A percentile compares a stretch with the other conserved stretches of the same genome.
Conservation (phyloP, 2,888 invertebrate species). For the Caenorhabditis angaria region DNA sequence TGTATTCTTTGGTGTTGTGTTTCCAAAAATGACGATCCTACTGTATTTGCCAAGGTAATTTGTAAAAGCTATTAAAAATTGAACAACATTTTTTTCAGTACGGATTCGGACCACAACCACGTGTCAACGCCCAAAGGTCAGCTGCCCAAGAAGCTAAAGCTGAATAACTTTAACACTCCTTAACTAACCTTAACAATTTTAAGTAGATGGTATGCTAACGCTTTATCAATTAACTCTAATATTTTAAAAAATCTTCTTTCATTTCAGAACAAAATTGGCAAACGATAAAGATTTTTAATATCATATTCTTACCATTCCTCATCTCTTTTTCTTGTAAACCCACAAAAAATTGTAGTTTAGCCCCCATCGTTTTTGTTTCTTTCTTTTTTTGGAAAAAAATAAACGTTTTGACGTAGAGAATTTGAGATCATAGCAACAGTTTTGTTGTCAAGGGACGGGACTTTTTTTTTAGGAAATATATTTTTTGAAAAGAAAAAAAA, state of each 20-base stretch:
- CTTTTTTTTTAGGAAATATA: constrained; percentile 2
- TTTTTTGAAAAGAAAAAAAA: constrained; percentile 6
- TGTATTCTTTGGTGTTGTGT: constrained; percentile 77
- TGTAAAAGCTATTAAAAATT: neutral
- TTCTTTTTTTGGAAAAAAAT: constrained; percentile 7
- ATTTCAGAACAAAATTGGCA: constrained; percentile 30
- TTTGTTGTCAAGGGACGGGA: neutral
- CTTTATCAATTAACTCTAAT: neutral
- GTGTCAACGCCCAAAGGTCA: constrained; percentile 48
- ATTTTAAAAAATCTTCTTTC: neutral
- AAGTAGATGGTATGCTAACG: neutral
- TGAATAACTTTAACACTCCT: constrained; percentile 30
- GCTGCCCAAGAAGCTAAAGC: constrained; percentile 54
- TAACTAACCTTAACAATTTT: neutral
- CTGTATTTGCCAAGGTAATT: constrained; percentile 71
- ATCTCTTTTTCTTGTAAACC: neutral
- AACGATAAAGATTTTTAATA: constrained; percentile 36
- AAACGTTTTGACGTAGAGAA: neutral
- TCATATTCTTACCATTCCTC: constrained; percentile 4
- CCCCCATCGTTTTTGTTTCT: constrained; percentile 9
- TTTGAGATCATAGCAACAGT: constrained; percentile 3
- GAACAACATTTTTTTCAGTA: constrained; percentile 54
- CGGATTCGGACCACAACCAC: constrained; percentile 65
- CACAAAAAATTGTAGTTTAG: neutral
- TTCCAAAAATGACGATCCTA: constrained; percentile 65